Evolutionary conservation across 2,797 vertebrate genomes (phyloP).

Genomic region (Lithobates pipiens): DNA sequence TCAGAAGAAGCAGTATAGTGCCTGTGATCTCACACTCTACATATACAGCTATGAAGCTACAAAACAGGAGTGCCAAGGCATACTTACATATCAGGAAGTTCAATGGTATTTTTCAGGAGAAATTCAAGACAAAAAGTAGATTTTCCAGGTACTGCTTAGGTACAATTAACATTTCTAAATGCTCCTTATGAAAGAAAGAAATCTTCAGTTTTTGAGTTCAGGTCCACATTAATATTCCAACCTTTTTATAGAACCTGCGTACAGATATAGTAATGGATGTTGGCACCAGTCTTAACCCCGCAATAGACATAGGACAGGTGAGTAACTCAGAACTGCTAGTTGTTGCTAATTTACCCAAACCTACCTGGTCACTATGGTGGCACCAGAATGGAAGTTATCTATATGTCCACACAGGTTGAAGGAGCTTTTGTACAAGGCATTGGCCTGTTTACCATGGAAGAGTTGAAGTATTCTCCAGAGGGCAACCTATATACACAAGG

Average conservation of each 20-base stretch:
- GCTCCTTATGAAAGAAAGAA: too few species aligned
- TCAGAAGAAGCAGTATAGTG: too few species aligned
- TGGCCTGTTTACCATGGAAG: slow-evolving; percentile 93
- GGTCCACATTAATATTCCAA: background rate
- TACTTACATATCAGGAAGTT: too few species aligned
- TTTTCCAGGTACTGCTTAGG: too few species aligned
- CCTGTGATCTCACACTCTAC: too few species aligned
- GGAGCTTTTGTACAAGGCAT: slow-evolving; percentile 93
- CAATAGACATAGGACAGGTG: slow-evolving; percentile 96
- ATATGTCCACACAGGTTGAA: slow-evolving; percentile 80
- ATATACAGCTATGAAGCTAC: too few species aligned
- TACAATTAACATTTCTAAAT: too few species aligned
- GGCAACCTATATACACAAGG: slow-evolving; percentile 89
- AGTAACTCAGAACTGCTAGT: slow-evolving; percentile 47
- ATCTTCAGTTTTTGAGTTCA: too few species aligned
- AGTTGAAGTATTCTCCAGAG: slow-evolving; percentile 88
- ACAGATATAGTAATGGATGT: slow-evolving; percentile 97
- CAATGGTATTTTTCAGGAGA: too few species aligned
- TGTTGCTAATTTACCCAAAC: background rate
- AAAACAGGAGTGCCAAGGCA: too few species aligned
- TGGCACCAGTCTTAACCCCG: slow-evolving; percentile 93
- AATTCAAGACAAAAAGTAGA: too few species aligned
- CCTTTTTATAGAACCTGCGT: slow-evolving; percentile 82
- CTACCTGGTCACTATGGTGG: too few species aligned
- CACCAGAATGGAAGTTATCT: background rate